Percentiles rank a stretch among this genome's conserved stretches.
These are phyloP conservation scores for Zaprionus tsacasi DNA, from an alignment of 1,140 invertebrate species.

Conservation along the genomic window DNA sequence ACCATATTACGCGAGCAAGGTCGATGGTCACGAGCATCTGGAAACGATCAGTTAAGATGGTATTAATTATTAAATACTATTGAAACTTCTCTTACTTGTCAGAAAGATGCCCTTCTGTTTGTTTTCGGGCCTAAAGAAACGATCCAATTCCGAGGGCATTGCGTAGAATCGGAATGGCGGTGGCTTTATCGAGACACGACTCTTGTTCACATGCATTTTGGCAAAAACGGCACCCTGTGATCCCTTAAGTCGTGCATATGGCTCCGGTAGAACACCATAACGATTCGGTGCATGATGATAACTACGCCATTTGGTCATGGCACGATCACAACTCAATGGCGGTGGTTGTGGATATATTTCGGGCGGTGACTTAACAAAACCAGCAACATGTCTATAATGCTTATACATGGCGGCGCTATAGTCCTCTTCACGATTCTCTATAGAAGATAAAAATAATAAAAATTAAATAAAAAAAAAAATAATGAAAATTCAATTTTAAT, in stretches of 20 bases:
- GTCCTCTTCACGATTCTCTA: constrained; percentile 54
- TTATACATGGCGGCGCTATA: constrained; percentile 49
- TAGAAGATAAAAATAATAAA: not conserved
- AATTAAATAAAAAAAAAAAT: not conserved
- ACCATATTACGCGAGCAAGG: constrained; percentile 58
- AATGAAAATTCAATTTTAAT: not conserved
- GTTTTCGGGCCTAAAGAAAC: constrained; percentile 51
- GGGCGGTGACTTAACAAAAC: constrained; percentile 33
- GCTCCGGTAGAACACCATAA: constrained; percentile 54
- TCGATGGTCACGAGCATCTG: constrained; percentile 70
- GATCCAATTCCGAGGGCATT: constrained; percentile 46
- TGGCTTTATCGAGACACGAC: constrained; percentile 48
- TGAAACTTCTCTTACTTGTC: constrained; percentile 55
- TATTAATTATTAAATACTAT: not conserved
- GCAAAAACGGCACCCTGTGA: constrained; percentile 60
- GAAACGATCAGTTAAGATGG: not conserved
- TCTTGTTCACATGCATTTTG: constrained; percentile 49
- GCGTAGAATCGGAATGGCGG: constrained; percentile 62
- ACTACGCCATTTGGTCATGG: constrained; percentile 48
- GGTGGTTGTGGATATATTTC: constrained; percentile 52
- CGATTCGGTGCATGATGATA: constrained; percentile 72
- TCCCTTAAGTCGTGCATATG: constrained; percentile 47
- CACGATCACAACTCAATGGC: constrained; percentile 32
- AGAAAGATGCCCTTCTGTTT: constrained; percentile 68
- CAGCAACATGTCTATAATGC: constrained; percentile 57